Base-by-base conservation (phyloP, 2,797 vertebrate genomes). In the Tachyglossus aculeatus region DNA sequence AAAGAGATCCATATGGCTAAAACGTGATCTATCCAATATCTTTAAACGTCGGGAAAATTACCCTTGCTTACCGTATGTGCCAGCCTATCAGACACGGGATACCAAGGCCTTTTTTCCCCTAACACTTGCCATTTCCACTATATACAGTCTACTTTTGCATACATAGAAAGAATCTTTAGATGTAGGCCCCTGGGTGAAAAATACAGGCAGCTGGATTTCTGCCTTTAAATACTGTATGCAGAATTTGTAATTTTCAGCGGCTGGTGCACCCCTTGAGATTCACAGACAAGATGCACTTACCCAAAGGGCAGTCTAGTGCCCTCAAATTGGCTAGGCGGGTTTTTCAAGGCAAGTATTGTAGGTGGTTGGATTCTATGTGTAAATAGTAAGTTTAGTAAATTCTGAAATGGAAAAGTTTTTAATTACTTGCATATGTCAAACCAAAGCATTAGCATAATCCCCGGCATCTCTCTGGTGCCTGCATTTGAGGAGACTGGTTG, bases 161-260 rank as follows among this genome's bases (percentile, higher is more conserved):
- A 33, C 33, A 71, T n/a, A n/a, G n/a, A 68, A 57, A 9, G 32
- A 55, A 9, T 59, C 47, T 60, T 73, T 70, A 59, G 37, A 24
- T 37, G 12, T 1, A 13, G n/a, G 13, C 5, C 12, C 15, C 24
- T 60, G n/a, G n/a, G n/a, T 66, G 53, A 45, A 67, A 57, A 53
- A 62, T 36, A 18, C 32, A 27, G 25, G 31, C 19, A 48, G 27
- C 45, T 48, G 45, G n/a, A 44, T 36, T 64, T 67, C 50, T 52
- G 31, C 12, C 21, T 48, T 62, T 43, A 41, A 59, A 56, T 13
- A 64, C 5, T 16, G 57, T 18, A 27, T 19, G 19, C 36, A 13
- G 39, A 21, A 14, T 11, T 45, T 61, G 37, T 48, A 19, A 39
- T 67, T 67, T 59, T 59, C 47, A 44, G 52, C 19, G 29, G 25